A percentile compares a stretch with the other conserved stretches of the same genome.
Conservation (phyloP, 2,888 invertebrate genomes). For the Drosophila maculinotata region DNA sequence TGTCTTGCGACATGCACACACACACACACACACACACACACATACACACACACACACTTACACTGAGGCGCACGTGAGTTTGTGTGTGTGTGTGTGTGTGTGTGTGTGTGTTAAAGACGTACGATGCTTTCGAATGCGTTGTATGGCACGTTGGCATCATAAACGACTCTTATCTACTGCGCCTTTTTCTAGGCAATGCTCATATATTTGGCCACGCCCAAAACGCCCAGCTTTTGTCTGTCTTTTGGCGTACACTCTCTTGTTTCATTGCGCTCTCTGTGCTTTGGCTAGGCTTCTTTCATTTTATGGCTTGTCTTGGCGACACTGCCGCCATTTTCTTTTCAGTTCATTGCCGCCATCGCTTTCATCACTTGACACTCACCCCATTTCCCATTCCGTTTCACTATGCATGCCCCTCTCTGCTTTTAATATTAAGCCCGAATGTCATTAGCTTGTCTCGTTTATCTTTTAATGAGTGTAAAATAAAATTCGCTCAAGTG, state of each 20-base stretch:
- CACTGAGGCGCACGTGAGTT: neutral
- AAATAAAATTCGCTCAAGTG: slow-evolving; percentile 68
- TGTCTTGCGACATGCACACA: slow-evolving; percentile 61
- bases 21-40: slow-evolving; percentile 6
- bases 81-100: neutral
- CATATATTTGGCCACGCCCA: slow-evolving; percentile 51
- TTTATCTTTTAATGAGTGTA: slow-evolving; percentile 80
- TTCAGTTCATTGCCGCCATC: slow-evolving; percentile 69
- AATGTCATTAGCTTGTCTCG: slow-evolving; percentile 77
- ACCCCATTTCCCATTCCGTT: neutral
- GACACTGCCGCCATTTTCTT: slow-evolving; percentile 63
- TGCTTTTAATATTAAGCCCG: slow-evolving; percentile 60
- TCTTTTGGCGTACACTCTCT: slow-evolving; percentile 41
- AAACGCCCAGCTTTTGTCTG: slow-evolving; percentile 39
- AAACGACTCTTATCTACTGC: slow-evolving; percentile 73
- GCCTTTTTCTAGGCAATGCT: slow-evolving; percentile 57
- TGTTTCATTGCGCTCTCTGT: slow-evolving; percentile 8
- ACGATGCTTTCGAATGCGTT: slow-evolving; percentile 40
- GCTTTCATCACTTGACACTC: slow-evolving; percentile 53
- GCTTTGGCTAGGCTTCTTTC: slow-evolving; percentile 42
- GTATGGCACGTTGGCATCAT: slow-evolving; percentile 70
- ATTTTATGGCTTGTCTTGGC: slow-evolving; percentile 66
- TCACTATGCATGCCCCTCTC: slow-evolving; percentile 1
- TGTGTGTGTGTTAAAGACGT: slow-evolving; percentile 32
- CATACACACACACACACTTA: no score